Evolutionary conservation across 2,113 vertebrate species (phyloP).

Genomic region (Hyla sarda): DNA sequence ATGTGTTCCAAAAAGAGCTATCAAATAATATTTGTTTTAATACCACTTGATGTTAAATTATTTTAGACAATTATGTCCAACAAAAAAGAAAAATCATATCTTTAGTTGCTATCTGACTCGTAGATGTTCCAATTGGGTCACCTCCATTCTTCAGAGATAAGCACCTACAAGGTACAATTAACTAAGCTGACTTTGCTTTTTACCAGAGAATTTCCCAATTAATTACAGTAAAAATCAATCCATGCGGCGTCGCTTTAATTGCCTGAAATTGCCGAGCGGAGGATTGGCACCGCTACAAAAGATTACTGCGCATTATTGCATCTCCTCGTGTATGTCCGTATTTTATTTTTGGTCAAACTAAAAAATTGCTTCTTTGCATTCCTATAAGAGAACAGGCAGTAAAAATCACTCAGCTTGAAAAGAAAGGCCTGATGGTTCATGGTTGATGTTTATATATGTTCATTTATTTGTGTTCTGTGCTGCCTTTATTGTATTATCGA

Average conservation of each 20-base stretch:
- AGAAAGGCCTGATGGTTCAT: neutral
- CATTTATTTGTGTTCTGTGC: too few species aligned
- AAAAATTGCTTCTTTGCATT: conserved; percentile 1
- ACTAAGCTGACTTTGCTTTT: conserved; percentile 28
- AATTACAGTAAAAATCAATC: conserved; percentile 43
- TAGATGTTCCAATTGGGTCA: conserved; percentile 1
- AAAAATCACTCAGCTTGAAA: neutral
- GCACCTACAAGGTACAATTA: conserved; percentile 33
- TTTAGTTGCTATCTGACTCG: neutral
- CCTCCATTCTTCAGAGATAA: neutral
- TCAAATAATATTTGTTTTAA: neutral
- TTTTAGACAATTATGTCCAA: conserved; percentile 5
- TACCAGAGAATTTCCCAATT: conserved; percentile 16
- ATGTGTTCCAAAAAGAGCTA: neutral
- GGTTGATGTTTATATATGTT: too few species aligned
- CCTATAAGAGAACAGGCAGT: neutral
- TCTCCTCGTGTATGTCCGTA: neutral
- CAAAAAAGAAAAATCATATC: neutral
- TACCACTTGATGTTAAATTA: neutral
- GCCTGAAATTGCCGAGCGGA: conserved; percentile 27
- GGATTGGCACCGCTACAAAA: conserved; percentile 37
- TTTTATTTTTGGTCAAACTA: conserved; percentile 4
- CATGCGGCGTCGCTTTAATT: conserved; percentile 31
- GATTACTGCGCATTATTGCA: conserved; percentile 35
- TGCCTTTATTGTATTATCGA: too few species aligned